A percentile compares a stretch with the other conserved stretches of the same genome.
Conservation (phyloP, 2,888 invertebrate species). For the Xanthia icteritia region DNA sequence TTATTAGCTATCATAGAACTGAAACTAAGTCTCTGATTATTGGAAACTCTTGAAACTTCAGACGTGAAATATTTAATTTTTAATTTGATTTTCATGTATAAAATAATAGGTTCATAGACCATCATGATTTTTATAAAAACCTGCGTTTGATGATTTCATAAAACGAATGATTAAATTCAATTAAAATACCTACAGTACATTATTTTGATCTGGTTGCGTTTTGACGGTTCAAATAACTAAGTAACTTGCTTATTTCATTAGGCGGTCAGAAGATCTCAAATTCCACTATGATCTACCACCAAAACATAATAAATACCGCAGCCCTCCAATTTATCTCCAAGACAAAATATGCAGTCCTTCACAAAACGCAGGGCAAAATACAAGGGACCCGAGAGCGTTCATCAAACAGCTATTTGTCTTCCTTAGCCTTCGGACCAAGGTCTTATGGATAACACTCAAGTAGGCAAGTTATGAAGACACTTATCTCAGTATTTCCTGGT, state of each 20-base stretch:
- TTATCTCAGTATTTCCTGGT: constrained; percentile 37
- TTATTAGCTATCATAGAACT: constrained; percentile 8
- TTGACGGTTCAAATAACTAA: not conserved
- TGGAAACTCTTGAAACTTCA: constrained; percentile 14
- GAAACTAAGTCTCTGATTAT: constrained; percentile 5
- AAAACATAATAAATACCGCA: constrained; percentile 3
- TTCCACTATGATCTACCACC: not conserved
- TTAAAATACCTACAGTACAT: not conserved
- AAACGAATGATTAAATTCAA: not conserved
- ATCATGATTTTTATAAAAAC: not conserved
- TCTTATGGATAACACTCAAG: constrained; percentile 36
- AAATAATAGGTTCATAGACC: not conserved
- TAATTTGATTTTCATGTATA: not conserved
- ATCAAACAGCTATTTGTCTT: constrained; percentile 61
- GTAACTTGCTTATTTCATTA: not conserved
- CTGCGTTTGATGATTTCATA: not conserved
- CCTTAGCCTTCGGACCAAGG: constrained; percentile 41
- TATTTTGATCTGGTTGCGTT: not conserved
- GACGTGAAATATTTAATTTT: constrained; percentile 12
- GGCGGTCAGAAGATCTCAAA: not conserved
- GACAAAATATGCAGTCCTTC: constrained; percentile 49
- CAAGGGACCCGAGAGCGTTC: constrained; percentile 44
- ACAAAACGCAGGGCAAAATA: constrained; percentile 40
- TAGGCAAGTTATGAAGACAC: constrained; percentile 42
- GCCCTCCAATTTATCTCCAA: constrained; percentile 22